Evolutionary conservation across 1,140 invertebrate genomes (phyloP).

Genomic region (Trichonephila clavata): DNA sequence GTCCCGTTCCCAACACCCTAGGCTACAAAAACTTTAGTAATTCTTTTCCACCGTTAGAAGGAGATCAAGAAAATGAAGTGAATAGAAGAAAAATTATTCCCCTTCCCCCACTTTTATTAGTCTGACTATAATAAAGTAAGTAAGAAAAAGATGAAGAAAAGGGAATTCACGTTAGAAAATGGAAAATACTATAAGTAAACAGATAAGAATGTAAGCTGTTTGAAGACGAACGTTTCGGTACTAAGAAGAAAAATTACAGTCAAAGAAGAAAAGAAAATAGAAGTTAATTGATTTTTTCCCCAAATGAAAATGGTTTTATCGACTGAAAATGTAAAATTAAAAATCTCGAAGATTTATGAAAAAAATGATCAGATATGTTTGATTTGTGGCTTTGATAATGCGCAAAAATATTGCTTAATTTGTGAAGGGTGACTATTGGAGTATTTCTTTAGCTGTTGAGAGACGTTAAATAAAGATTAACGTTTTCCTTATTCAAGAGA

Average conservation of each 20-base stretch:
- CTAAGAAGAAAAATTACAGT: background rate
- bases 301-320: slow-evolving; percentile 9
- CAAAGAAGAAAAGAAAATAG: slow-evolving; percentile 8
- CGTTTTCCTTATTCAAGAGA: background rate
- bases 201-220: slow-evolving; percentile 52
- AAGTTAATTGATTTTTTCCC: slow-evolving; percentile 41
- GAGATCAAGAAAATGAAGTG: slow-evolving; percentile 25
- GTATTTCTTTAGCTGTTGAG: background rate
- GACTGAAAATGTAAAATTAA: slow-evolving; percentile 3
- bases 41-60: slow-evolving; percentile 28
- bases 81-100: slow-evolving; percentile 49
- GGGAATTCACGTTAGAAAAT: background rate
- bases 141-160: background rate
- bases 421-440: background rate
- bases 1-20: slow-evolving; percentile 43
- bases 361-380: slow-evolving; percentile 1
- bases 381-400: slow-evolving; percentile 19
- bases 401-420: slow-evolving; percentile 6
- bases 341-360: background rate
- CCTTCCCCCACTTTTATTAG: slow-evolving; percentile 25
- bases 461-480: slow-evolving; percentile 1
- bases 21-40: slow-evolving; percentile 61
- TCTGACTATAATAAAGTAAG: slow-evolving; percentile 5
- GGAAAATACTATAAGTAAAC: slow-evolving; percentile 48
- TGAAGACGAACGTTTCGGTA: background rate